Percentiles rank a stretch among this genome's conserved stretches.
Conservation (phyloP, 2,888 invertebrate genomes). For the Drosophila hamatofila region DNA sequence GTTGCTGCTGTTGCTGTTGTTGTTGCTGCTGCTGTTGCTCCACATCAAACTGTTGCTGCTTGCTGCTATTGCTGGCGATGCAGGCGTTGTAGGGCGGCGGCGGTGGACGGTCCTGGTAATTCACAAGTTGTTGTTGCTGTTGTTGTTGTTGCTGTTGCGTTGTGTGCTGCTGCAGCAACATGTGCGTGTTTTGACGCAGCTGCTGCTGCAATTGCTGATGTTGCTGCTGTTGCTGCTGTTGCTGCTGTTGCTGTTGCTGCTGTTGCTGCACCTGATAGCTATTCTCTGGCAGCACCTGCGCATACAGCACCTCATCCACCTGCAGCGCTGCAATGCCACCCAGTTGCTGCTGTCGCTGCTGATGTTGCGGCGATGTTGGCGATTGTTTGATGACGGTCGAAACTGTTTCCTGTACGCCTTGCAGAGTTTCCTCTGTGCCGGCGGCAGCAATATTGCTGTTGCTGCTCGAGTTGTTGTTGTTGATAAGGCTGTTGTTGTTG, state of each 20-base stretch:
- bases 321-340: conserved; percentile 44
- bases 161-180: conserved; percentile 39
- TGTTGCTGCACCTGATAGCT: conserved; percentile 48
- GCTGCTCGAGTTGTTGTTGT: conserved; percentile 31
- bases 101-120: conserved; percentile 64
- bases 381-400: conserved; percentile 44
- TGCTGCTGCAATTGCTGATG: conserved; percentile 30
- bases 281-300: conserved; percentile 50
- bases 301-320: conserved; percentile 61
- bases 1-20: conserved; percentile 22
- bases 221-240: conserved; percentile 28
- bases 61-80: conserved; percentile 36
- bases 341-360: conserved; percentile 44
- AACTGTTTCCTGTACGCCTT: conserved; percentile 38
- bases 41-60: conserved; percentile 26
- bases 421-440: conserved; percentile 31
- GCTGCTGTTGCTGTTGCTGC: conserved; percentile 38
- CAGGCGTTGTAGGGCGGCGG: conserved; percentile 72
- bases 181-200: conserved; percentile 36
- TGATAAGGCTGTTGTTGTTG: conserved; percentile 14
- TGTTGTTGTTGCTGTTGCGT: conserved; percentile 37
- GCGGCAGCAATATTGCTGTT: conserved; percentile 20
- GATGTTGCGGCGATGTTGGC: conserved; percentile 45
- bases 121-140: conserved; percentile 34
- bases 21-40: conserved; percentile 28